Conservation (phyloP, 2,888 invertebrate species). For the Pheosia tremula region DNA sequence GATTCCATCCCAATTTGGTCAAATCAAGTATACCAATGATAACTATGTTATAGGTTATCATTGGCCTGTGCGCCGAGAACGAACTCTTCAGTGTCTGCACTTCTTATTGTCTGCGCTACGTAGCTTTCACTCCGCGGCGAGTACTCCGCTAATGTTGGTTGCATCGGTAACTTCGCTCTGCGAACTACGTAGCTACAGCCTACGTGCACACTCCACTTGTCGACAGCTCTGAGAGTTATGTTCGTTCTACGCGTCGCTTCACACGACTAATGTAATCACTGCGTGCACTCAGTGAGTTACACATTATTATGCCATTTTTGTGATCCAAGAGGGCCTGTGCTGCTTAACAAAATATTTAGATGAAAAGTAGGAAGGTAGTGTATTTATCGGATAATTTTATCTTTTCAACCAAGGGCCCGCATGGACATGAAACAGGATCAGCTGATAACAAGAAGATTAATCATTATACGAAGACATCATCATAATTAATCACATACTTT, state of each 20-base stretch:
- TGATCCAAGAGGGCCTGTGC: constrained; percentile 62
- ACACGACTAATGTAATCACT: constrained; percentile 81
- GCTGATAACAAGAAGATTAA: neutral
- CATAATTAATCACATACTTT: too few species aligned
- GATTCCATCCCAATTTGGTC: constrained; percentile 71
- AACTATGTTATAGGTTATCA: constrained; percentile 85
- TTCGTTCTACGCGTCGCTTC: constrained; percentile 76
- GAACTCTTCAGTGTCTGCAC: constrained; percentile 83
- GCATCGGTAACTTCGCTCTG: constrained; percentile 79
- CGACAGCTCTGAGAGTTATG: constrained; percentile 77
- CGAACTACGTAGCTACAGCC: constrained; percentile 80
- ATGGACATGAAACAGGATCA: neutral
- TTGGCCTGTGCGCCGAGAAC: constrained; percentile 84
- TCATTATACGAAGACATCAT: neutral
- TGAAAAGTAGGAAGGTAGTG: constrained; percentile 32
- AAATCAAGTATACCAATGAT: constrained; percentile 82
- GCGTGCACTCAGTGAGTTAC: constrained; percentile 84
- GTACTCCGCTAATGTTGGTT: constrained; percentile 78
- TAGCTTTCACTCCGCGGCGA: constrained; percentile 82
- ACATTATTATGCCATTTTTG: constrained; percentile 78
- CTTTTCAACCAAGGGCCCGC: neutral
- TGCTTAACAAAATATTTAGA: constrained; percentile 27
- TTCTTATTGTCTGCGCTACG: constrained; percentile 84
- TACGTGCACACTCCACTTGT: constrained; percentile 78
- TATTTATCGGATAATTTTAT: neutral